Conservation (phyloP, 1,140 invertebrate genomes). For the Conopomorpha cramerella region DNA sequence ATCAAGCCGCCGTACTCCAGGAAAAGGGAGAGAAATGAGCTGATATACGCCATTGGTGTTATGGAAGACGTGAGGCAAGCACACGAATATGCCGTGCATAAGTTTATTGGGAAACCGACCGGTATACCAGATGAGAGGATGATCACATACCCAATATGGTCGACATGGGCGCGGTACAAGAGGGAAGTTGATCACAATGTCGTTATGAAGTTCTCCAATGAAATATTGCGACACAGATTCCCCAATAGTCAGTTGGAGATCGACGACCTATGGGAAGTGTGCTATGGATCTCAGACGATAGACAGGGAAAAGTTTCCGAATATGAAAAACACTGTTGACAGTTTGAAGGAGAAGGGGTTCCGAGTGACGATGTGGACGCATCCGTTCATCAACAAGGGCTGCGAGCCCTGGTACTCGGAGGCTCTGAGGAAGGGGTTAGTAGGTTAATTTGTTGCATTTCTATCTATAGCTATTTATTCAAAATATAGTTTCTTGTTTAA, state of each 20-base stretch:
- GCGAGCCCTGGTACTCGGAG: slow-evolving; percentile 60
- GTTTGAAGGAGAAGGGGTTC: slow-evolving; percentile 65
- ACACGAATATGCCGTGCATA: slow-evolving; percentile 66
- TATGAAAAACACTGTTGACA: slow-evolving; percentile 52
- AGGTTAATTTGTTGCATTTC: too few relatives aligned
- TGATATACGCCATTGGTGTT: slow-evolving; percentile 66
- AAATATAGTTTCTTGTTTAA: too few relatives aligned
- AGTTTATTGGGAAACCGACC: slow-evolving; percentile 65
- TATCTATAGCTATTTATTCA: too few relatives aligned
- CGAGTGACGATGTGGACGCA: slow-evolving; percentile 79
- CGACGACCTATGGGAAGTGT: slow-evolving; percentile 83
- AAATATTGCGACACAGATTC: slow-evolving; percentile 70
- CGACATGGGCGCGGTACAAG: slow-evolving; percentile 84
- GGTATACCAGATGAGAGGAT: slow-evolving; percentile 73
- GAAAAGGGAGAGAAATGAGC: slow-evolving; percentile 30
- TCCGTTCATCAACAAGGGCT: slow-evolving; percentile 80
- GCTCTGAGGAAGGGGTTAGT: slow-evolving; percentile 51
- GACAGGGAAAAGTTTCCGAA: slow-evolving; percentile 70
- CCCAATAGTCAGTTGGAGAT: slow-evolving; percentile 78
- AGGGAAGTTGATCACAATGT: slow-evolving; percentile 65
- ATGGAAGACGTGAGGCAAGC: slow-evolving; percentile 64
- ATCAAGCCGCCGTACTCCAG: slow-evolving; percentile 60
- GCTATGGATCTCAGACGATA: slow-evolving; percentile 77
- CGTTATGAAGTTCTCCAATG: slow-evolving; percentile 68
- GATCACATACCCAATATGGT: slow-evolving; percentile 82